Evolutionary conservation across 2,113 vertebrate genomes (phyloP).

Genomic region (Setophaga coronata): DNA sequence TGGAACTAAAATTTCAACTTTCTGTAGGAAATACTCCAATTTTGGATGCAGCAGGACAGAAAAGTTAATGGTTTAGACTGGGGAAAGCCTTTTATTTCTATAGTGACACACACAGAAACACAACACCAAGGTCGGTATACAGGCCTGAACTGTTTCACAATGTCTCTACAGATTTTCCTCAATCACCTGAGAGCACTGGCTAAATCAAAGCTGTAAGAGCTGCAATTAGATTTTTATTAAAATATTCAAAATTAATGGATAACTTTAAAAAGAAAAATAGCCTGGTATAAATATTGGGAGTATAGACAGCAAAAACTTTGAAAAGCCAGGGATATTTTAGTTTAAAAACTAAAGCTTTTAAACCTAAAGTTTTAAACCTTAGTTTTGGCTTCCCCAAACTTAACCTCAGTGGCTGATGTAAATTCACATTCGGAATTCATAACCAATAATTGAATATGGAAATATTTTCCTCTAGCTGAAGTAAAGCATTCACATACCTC

Average conservation of each 20-base stretch:
- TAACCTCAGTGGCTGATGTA: background rate
- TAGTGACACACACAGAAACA: background rate
- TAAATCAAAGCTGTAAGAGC: background rate
- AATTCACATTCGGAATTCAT: background rate
- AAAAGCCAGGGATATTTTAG: background rate
- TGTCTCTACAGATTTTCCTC: background rate
- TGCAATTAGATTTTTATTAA: background rate
- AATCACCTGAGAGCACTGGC: background rate
- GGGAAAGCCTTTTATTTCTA: background rate
- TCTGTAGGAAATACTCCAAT: background rate
- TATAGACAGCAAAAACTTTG: background rate
- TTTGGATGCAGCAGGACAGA: background rate
- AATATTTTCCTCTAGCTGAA: background rate
- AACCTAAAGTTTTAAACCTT: fast-evolving
- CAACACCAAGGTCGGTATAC: background rate
- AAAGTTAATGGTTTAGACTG: background rate
- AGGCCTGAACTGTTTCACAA: background rate
- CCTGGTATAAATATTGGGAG: background rate
- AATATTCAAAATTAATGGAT: background rate
- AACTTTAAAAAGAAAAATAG: background rate
- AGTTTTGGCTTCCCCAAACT: background rate
- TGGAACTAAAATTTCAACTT: background rate
- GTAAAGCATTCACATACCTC: background rate
- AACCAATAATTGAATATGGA: background rate
- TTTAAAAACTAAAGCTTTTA: background rate